Evolutionary conservation across 64 coral and sea anemone species (phyloP), one percentile per base, ranked within the genome.

Genomic region (Montipora efflorescens): DNA sequence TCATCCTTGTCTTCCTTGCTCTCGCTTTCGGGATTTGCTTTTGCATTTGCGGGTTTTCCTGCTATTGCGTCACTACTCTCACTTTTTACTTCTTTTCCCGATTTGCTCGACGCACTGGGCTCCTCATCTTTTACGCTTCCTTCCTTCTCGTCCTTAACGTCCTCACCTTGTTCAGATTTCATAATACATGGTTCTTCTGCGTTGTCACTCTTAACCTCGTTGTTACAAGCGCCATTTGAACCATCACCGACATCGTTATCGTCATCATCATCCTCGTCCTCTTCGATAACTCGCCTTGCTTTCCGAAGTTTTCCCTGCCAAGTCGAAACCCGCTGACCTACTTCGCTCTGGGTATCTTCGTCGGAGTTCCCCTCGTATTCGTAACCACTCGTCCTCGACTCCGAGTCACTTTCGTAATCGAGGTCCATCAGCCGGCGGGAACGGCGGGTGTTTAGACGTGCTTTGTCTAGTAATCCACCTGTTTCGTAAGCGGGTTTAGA

Each of bases 351-450:
- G 13, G 61, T 12, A 7, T 64, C 98, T 5, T 94, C 95, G 11
- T 94, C 95, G 19, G 95, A 89, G 47, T 90, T 96, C 1, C 76
- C 98, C 25, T 79, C 95, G 18, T 59, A 94, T 59, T 95, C 95
- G 79, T 93, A 96, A 20, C 96, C 92, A 68, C 96, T 98, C 59
- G 51, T 74, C 45, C 92, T 83, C 21, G 98, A 99, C 69, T 99
- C 98, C 11, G 92, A 88, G 28, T 96, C 98, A 55, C 95, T 96
- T 3, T 76, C 95, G 16, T 82, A 94, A 71, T 99, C 92, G n/a
- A 96, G 78, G 74, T 98, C 93, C 73, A 91, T 94, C 21, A 96
- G 81, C 72, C 98, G 79, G 11, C 98, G 95, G 67, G 92, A 95
- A 19, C 75, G 88, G 14, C 93, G 87, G 53, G 92, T 94, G 78